Evolutionary conservation across 2,888 invertebrate species (phyloP).

Genomic region (Dexiosoma caninum): DNA sequence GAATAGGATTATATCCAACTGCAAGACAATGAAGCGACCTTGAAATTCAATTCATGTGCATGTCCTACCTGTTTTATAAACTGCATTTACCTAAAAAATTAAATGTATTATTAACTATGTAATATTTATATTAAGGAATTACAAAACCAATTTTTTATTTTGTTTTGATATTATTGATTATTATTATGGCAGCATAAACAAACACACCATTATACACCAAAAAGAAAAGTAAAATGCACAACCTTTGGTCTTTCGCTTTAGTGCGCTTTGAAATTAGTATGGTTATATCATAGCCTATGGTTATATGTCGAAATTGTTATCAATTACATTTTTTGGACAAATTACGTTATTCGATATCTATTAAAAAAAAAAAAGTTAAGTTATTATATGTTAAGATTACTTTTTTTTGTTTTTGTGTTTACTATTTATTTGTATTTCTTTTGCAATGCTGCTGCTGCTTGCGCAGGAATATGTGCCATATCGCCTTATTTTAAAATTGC

Average conservation of each 20-base stretch:
- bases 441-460: too few species aligned
- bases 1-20: background rate
- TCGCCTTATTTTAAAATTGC: too few species aligned
- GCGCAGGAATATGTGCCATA: too few species aligned
- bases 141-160: background rate
- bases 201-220: background rate
- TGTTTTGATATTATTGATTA: conserved; percentile 1
- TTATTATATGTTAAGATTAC: too few species aligned
- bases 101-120: background rate
- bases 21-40: conserved; percentile 36
- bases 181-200: background rate
- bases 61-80: conserved; percentile 5
- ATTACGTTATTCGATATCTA: too few species aligned
- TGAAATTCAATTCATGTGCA: conserved; percentile 38
- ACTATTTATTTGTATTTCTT: too few species aligned
- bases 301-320: too few species aligned
- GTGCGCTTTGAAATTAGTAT: too few species aligned
- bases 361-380: too few species aligned
- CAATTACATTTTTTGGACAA: conserved; percentile 22
- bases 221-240: background rate
- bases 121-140: background rate
- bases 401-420: too few species aligned
- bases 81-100: background rate
- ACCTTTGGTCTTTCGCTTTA: background rate
- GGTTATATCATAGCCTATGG: too few species aligned